Percentiles rank a stretch among this genome's conserved stretches.
Evolutionary conservation across 2,797 vertebrate species (phyloP).

Genomic region (Gephyroberyx darwinii): DNA sequence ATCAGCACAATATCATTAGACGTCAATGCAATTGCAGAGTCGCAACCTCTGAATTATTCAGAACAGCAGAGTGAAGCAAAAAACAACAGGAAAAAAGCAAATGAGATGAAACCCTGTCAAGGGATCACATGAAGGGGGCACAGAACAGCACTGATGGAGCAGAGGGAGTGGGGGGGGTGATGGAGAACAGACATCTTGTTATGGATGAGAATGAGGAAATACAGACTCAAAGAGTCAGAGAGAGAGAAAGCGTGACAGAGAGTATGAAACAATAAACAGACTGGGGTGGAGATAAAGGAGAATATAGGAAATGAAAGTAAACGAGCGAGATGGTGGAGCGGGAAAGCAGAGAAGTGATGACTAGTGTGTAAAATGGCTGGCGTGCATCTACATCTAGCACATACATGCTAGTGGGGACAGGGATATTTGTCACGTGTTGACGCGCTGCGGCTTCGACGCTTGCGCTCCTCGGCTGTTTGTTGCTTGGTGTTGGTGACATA

Average conservation of each 20-base stretch:
- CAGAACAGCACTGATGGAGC: neutral
- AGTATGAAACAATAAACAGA: slow-evolving; percentile 34
- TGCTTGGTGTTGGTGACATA: slow-evolving; percentile 15
- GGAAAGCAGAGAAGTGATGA: slow-evolving; percentile 39
- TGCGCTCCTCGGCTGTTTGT: neutral
- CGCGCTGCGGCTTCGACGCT: slow-evolving; percentile 10
- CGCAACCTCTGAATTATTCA: slow-evolving; percentile 68
- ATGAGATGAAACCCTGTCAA: slow-evolving; percentile 32
- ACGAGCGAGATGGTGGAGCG: slow-evolving; percentile 5
- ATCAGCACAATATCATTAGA: slow-evolving; percentile 57
- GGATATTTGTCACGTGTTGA: slow-evolving; percentile 11
- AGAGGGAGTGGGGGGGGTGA: slow-evolving; percentile 10
- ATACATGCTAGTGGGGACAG: neutral
- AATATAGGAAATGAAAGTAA: slow-evolving; percentile 48
- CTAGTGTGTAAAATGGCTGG: slow-evolving; percentile 3
- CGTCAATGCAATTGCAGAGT: slow-evolving; percentile 32
- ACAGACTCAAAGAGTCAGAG: slow-evolving; percentile 31
- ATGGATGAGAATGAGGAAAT: slow-evolving; percentile 20
- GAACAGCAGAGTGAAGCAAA: slow-evolving; percentile 2
- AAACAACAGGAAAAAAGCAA: neutral
- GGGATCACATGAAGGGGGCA: slow-evolving; percentile 11
- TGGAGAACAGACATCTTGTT: slow-evolving; percentile 41
- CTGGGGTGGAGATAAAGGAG: slow-evolving; percentile 43
- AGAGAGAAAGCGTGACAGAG: slow-evolving; percentile 33
- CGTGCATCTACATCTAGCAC: slow-evolving; percentile 5